phyloP scores from a whole-genome alignment of 92 coral and sea anemone genomes.

The Ricordea florida region DNA sequence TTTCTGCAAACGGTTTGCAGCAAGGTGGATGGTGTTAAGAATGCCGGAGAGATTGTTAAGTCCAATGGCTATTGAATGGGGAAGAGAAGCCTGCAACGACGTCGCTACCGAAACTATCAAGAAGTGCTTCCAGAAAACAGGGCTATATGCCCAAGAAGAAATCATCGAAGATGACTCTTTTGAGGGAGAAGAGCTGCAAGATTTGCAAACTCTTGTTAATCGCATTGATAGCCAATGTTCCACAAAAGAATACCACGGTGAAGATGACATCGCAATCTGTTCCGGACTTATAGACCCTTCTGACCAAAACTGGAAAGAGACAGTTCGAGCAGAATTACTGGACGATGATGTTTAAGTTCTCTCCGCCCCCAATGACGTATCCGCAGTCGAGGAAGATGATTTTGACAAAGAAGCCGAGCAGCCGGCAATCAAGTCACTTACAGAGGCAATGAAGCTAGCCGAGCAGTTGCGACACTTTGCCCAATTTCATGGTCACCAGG shows the following conservation, averaged over 20 bases:
- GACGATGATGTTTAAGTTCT: too few species aligned
- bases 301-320: slow-evolving; percentile 37
- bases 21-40: slow-evolving; percentile 32
- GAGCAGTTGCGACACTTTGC: slow-evolving; percentile 49
- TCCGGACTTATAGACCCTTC: slow-evolving; percentile 32
- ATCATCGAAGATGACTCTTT: slow-evolving; percentile 26
- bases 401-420: too few species aligned
- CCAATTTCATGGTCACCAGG: slow-evolving; percentile 41
- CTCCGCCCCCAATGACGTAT: too few species aligned
- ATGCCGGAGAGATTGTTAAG: slow-evolving; percentile 26
- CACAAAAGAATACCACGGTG: slow-evolving; percentile 19
- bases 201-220: slow-evolving; percentile 15
- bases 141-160: slow-evolving; percentile 21
- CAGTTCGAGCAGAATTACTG: too few species aligned
- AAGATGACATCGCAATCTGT: slow-evolving; percentile 30
- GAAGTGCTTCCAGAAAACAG: slow-evolving; percentile 35
- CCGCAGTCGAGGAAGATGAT: too few species aligned
- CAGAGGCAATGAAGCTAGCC: slow-evolving; percentile 37
- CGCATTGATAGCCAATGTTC: slow-evolving; percentile 13
- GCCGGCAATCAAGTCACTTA: too few species aligned
- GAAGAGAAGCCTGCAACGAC: slow-evolving; percentile 52
- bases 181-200: slow-evolving; percentile 37
- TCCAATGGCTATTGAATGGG: slow-evolving; percentile 63
- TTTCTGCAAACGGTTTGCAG: too few species aligned
- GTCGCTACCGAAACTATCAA: slow-evolving; percentile 14